Evolutionary conservation across 1,140 invertebrate species (phyloP), one percentile per base, ranked within the genome.

Genomic region (Zaprionus capensis): DNA sequence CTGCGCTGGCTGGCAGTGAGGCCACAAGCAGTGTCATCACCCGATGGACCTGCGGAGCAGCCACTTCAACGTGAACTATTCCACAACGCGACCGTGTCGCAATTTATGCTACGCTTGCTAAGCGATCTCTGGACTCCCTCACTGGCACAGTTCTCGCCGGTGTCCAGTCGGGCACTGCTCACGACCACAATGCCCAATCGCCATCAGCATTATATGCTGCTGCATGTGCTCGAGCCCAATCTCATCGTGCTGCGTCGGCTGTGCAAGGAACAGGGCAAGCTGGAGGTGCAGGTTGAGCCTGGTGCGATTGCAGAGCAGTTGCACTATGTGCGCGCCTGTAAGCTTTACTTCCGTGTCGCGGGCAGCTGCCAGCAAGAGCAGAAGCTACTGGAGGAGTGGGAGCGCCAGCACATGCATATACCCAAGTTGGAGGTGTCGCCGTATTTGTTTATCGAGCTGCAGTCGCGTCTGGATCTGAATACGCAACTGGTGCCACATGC

Each of bases 161-260:
- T 5, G 41, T 57, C 17, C 7, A 79, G 67, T 62, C 86, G 86
- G 1, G 85, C 76, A 0, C 14, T 90, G 26, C 64, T 88, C 7
- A 61, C 58, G 2, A 59, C 58, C 58, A 79, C 68, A 9, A 53
- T 86, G 70, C 84, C 91, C 11, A 76, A 68, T 64, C 71, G 81
- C 0, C 56, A 62, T 11, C 62, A 74, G 20, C 82, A 80, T 17
- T 90, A 74, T 58, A 70, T 92, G 75, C 59, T 92, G 6, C 62
- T 92, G 14, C 80, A 90, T 17, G 78, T 92, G 17, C 73, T 91
- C 5, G 91, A 92, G 36, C 77, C 81, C 3, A 59, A 91, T 46
- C 61, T 92, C 14, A 51, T 63, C 1, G 69, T 92, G 22, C 51
- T 92, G 55, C 87, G 84, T 12, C 72, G 74, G 20, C 4, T 56